phyloP scores from a whole-genome alignment of 2,888 invertebrate genomes.

The Drosophila mimica region DNA sequence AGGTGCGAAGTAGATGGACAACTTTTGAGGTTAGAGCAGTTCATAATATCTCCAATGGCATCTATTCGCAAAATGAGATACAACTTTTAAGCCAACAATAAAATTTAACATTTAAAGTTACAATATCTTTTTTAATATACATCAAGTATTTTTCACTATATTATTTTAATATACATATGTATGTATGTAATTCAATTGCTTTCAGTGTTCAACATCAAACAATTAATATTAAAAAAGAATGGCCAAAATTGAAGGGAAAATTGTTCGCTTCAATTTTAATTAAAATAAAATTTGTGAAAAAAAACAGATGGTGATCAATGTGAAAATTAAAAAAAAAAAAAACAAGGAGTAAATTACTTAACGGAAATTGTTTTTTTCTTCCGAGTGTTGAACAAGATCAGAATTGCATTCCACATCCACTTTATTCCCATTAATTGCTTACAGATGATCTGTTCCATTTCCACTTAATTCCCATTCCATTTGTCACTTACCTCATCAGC shows the following conservation, averaged over 20 bases:
- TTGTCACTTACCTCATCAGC: constrained; percentile 69
- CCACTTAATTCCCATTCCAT: constrained; percentile 14
- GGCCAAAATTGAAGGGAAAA: constrained; percentile 5
- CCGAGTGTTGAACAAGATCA: background rate
- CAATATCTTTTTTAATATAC: background rate
- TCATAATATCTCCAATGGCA: constrained; percentile 40
- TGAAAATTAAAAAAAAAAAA: background rate
- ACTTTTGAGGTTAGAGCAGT: constrained; percentile 42
- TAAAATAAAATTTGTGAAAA: background rate
- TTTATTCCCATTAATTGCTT: constrained; percentile 4
- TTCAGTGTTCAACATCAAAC: constrained; percentile 11
- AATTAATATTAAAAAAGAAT: constrained; percentile 10
- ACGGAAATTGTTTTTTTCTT: background rate
- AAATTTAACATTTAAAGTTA: background rate
- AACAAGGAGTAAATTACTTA: background rate
- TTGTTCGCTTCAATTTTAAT: constrained; percentile 1
- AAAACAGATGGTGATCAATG: background rate
- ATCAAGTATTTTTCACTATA: background rate
- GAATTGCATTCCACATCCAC: constrained; percentile 1
- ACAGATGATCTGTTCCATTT: constrained; percentile 19
- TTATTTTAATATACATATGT: background rate
- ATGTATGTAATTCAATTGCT: constrained; percentile 22
- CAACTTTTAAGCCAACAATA: constrained; percentile 5
- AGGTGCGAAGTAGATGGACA: constrained; percentile 42
- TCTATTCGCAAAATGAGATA: constrained; percentile 4